Base-by-base conservation (phyloP, 2,797 vertebrate species). In the Coilia nasus region DNA sequence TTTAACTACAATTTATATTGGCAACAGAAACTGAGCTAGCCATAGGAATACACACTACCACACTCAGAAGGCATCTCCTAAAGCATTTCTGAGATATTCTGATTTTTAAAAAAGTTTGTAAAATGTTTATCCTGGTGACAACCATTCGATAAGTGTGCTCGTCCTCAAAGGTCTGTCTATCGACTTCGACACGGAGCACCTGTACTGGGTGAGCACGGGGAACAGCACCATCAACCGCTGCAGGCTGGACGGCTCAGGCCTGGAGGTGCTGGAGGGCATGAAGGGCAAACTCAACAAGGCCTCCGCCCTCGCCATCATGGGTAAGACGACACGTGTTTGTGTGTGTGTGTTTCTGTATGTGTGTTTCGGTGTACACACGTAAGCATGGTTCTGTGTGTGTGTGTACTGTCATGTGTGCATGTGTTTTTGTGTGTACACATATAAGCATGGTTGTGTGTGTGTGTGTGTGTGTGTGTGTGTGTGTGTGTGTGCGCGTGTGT, bases 201-300 rank as follows among this genome's bases (percentile, higher is more conserved):
- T 99, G 25, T 99, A 99, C 93, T 99, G 98, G 98, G 96, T 98
- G 94, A 99, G 97, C 93, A 98, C 98, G 2, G 96, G 97, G 56
- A 97, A 97, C 0, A 91, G 97, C 91, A 98, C 97, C 88, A 97
- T 99, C 92, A 97, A 93, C 89, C 95, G 95, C 80, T 99, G 98
- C 90, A 95, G 95, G 87, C 91, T 99, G 91, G 96, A 99, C 0
- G 98, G 98, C 75, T 95, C 93, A 0, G 94, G 91, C 12, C 93
- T 97, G 60, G 97, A 98, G 91, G 90, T 97, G 83, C 91, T 99
- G 0, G 96, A 97, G 3, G 87, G 94, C 0, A 91, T 96, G 85
- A 95, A 95, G 91, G 91, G 93, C 89, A 97, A 97, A 92, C 93
- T 99, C 85, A 96, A 94, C 92, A 99, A 98, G 87, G 97, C 98